Percentiles rank a stretch among this genome's conserved stretches.
phyloP scores from a whole-genome alignment of 2,888 invertebrate genomes.

The Kryphioiulus occultus region DNA sequence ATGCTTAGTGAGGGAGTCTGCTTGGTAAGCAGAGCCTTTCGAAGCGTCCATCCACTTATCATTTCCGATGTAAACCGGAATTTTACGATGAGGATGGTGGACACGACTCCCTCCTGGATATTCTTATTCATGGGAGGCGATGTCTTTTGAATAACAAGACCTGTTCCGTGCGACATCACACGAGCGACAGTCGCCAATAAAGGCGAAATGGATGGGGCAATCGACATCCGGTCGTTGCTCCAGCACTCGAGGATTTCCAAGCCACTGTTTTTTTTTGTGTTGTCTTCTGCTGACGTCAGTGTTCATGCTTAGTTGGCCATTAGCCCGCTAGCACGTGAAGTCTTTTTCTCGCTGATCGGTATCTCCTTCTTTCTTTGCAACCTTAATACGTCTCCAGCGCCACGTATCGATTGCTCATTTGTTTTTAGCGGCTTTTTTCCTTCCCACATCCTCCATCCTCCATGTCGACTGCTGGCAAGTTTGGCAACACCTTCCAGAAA shows the following conservation, averaged over 20 bases:
- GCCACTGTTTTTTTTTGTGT: neutral
- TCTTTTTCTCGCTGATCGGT: neutral
- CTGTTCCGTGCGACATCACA: conserved; percentile 17
- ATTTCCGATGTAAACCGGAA: neutral
- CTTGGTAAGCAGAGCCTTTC: neutral
- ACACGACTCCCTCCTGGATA: neutral
- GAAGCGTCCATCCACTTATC: neutral
- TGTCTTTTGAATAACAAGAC: conserved; percentile 17
- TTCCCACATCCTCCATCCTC: neutral
- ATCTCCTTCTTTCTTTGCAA: neutral
- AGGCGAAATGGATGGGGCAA: neutral
- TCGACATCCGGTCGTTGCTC: neutral
- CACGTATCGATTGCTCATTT: neutral
- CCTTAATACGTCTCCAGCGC: neutral
- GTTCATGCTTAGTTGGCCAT: neutral
- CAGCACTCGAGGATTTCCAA: neutral
- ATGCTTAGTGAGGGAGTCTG: neutral
- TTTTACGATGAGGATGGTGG: neutral
- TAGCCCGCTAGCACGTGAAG: neutral
- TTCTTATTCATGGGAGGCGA: conserved; percentile 11
- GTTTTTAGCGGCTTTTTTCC: neutral
- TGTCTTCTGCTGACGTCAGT: neutral
- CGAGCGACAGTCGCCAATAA: neutral
- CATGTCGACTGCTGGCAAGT: neutral
- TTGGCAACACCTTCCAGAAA: neutral